Conservation (phyloP, 2,888 invertebrate species). For the Eugnorisma glareosa region DNA sequence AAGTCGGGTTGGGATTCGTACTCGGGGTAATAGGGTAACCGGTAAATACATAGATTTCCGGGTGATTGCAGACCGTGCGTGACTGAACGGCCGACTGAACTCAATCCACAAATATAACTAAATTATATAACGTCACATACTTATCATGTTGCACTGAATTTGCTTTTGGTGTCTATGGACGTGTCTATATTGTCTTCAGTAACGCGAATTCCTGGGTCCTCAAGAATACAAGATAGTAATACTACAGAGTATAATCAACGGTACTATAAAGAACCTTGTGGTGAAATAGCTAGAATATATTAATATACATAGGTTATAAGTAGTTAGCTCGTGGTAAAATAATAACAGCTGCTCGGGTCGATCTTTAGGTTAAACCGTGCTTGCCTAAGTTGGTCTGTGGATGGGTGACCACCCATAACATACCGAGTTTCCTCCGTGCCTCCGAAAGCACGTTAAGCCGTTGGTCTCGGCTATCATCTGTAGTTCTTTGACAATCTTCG, state of each 20-base stretch:
- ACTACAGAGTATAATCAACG: neutral
- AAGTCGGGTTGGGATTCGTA: slow-evolving; percentile 51
- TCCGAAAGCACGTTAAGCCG: no score
- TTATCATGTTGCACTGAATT: slow-evolving; percentile 34
- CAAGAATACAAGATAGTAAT: neutral
- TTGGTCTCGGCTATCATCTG: no score
- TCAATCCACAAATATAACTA: slow-evolving; percentile 61
- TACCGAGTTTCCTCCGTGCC: no score
- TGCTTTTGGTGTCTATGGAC: slow-evolving; percentile 29
- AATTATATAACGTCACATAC: slow-evolving; percentile 57
- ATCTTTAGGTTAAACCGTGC: no score
- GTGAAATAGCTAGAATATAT: neutral
- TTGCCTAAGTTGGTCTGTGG: no score
- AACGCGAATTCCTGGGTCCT: neutral
- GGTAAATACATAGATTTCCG: slow-evolving; percentile 81
- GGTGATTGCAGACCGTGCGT: slow-evolving; percentile 76
- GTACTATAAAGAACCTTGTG: neutral
- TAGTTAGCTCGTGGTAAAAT: no score
- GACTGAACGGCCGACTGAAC: slow-evolving; percentile 71
- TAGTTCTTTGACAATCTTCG: no score
- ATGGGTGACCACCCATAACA: no score
- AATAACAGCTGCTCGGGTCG: no score
- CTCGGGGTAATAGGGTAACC: slow-evolving; percentile 73
- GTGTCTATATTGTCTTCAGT: neutral
- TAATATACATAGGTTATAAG: no score